A percentile compares a stretch with the other conserved stretches of the same genome.
phyloP scores from a whole-genome alignment of 1,140 invertebrate species.

The Zeugodacus cucurbitae region DNA sequence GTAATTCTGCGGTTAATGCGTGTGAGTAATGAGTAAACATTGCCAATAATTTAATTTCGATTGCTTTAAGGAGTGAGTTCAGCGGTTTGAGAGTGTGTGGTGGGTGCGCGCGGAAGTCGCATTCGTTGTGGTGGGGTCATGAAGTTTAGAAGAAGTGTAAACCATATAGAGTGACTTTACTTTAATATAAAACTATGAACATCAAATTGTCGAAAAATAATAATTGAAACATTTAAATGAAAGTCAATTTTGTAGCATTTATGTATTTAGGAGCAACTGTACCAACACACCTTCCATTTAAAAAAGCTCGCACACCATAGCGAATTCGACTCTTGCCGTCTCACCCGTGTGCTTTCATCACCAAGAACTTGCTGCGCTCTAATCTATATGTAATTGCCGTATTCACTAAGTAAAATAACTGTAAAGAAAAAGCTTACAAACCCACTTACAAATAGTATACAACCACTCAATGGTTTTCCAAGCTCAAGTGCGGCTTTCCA shows the following conservation, averaged over 20 bases:
- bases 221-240: background rate
- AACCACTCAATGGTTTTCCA: constrained; percentile 6
- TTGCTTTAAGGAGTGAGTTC: constrained; percentile 26
- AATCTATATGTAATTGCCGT: background rate
- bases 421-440: background rate
- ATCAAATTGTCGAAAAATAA: background rate
- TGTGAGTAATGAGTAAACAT: background rate
- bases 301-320: background rate
- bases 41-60: constrained; percentile 26
- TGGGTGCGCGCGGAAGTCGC: background rate
- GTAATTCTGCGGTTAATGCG: background rate
- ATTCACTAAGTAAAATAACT: background rate
- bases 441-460: background rate
- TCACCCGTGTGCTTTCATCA: background rate
- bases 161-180: too few relatives aligned
- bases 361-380: background rate
- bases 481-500: background rate
- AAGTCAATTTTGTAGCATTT: constrained; percentile 12
- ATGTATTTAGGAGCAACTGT: too few relatives aligned
- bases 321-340: background rate
- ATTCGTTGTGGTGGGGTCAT: background rate
- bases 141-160: background rate
- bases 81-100: background rate
- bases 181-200: background rate
- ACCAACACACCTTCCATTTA: background rate